These are phyloP conservation scores for Hemichromis elongatus DNA, from an alignment of 2,113 vertebrate species.

Conservation along the genomic window DNA sequence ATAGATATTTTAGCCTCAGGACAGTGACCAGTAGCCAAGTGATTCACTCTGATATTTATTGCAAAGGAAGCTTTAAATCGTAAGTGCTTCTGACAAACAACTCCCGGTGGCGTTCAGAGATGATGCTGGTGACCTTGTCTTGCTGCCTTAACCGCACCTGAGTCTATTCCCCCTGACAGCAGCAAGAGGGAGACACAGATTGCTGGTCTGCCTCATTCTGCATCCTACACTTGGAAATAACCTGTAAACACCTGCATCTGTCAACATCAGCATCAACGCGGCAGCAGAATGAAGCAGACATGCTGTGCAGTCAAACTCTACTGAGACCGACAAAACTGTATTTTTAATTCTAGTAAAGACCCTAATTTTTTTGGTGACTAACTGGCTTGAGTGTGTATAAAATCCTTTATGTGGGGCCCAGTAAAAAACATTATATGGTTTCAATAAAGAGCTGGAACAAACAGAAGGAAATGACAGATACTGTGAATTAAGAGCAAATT, in stretches of 20 bases:
- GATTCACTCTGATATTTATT: slow-evolving; percentile 55
- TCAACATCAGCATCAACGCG: background rate
- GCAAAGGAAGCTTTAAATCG: slow-evolving; percentile 44
- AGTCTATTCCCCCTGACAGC: slow-evolving; percentile 25
- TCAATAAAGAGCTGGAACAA: background rate
- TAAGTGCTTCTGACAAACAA: slow-evolving; percentile 35
- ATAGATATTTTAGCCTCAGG: slow-evolving; percentile 23
- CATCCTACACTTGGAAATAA: background rate
- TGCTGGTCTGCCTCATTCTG: background rate
- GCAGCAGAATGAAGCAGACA: background rate
- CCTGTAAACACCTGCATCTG: background rate
- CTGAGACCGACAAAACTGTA: background rate
- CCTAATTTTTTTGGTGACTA: background rate
- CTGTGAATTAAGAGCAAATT: background rate
- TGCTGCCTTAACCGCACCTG: background rate
- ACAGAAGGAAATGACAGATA: background rate
- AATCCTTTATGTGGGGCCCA: background rate
- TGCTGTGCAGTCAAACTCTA: background rate
- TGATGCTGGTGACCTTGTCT: slow-evolving; percentile 50
- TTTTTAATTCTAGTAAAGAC: background rate
- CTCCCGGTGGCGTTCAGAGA: slow-evolving; percentile 14
- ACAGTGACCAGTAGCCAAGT: slow-evolving; percentile 11
- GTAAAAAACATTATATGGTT: background rate
- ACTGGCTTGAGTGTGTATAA: background rate
- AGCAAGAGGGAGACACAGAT: slow-evolving; percentile 5